A percentile compares a stretch with the other conserved stretches of the same genome.
These are phyloP conservation scores for Desoria tigrina DNA, from an alignment of 2,888 invertebrate genomes.

Conservation along the genomic window DNA sequence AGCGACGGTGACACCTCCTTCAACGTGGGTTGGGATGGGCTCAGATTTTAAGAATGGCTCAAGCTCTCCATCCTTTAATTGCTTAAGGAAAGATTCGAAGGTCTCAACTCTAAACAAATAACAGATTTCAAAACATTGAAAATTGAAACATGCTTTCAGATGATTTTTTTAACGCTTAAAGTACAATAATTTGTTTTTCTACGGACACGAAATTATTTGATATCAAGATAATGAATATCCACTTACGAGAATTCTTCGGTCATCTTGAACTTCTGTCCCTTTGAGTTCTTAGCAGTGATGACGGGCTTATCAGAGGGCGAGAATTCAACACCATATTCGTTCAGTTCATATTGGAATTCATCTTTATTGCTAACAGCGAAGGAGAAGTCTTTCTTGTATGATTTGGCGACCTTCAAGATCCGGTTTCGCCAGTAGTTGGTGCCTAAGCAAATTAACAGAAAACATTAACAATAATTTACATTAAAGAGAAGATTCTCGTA, in stretches of 20 bases:
- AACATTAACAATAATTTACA: constrained; percentile 1
- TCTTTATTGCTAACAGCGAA: constrained; percentile 92
- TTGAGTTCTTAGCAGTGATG: constrained; percentile 77
- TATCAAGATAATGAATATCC: constrained; percentile 7
- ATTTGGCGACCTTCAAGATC: constrained; percentile 83
- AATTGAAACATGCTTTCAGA: background rate
- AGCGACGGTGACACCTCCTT: constrained; percentile 80
- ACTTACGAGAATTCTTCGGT: constrained; percentile 72
- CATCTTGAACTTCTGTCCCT: constrained; percentile 87
- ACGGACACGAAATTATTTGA: too few species aligned
- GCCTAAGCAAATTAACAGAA: constrained; percentile 58
- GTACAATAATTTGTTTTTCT: too few species aligned
- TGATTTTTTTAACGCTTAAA: too few species aligned
- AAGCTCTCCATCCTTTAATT: constrained; percentile 76
- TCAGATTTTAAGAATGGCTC: constrained; percentile 96
- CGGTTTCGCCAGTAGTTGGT: constrained; percentile 99
- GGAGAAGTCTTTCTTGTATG: constrained; percentile 66
- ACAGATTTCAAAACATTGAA: too few species aligned
- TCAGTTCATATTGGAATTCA: constrained; percentile 90
- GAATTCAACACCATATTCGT: constrained; percentile 88
- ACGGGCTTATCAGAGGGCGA: constrained; percentile 85
- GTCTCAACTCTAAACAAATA: constrained; percentile 77
- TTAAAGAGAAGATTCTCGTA: background rate
- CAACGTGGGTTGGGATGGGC: constrained; percentile 79
- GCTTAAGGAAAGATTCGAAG: constrained; percentile 80